Percentiles rank a stretch among this genome's conserved stretches.
These are phyloP conservation scores for Zaprionus taronus DNA, from an alignment of 1,140 invertebrate genomes.

Conservation along the genomic window DNA sequence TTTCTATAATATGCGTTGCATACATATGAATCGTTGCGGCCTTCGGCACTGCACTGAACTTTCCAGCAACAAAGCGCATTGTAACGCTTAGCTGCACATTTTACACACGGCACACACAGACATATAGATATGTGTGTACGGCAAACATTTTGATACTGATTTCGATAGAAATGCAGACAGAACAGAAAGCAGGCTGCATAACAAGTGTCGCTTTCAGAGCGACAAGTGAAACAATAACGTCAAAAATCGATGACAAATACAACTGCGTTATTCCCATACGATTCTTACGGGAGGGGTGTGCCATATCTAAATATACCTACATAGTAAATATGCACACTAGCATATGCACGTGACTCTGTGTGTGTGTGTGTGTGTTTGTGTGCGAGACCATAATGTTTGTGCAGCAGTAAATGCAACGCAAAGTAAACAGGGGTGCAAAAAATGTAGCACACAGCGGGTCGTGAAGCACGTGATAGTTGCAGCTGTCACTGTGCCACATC, in stretches of 20 bases:
- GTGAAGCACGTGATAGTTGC: slow-evolving; percentile 34
- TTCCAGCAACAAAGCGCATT: not conserved
- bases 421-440: slow-evolving; percentile 43
- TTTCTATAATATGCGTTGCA: no score
- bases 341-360: not conserved
- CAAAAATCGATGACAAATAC: slow-evolving; percentile 72
- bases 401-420: slow-evolving; percentile 48
- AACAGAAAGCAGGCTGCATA: slow-evolving; percentile 39
- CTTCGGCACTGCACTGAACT: not conserved
- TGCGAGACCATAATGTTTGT: slow-evolving; percentile 11
- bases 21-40: not conserved
- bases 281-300: slow-evolving; percentile 17
- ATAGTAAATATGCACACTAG: slow-evolving; percentile 8
- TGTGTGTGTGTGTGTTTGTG: slow-evolving; percentile 1
- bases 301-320: slow-evolving; percentile 46
- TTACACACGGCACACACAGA: not conserved
- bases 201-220: slow-evolving; percentile 47
- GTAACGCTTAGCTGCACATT: not conserved
- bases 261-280: slow-evolving; percentile 39
- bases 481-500: slow-evolving; percentile 47
- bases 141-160: slow-evolving; percentile 11
- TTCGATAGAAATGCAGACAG: slow-evolving; percentile 45
- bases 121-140: not conserved
- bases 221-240: slow-evolving; percentile 67
- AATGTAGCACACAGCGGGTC: slow-evolving; percentile 28